phyloP scores from a whole-genome alignment of 2,888 invertebrate species.

The Agapostemon virescens region DNA sequence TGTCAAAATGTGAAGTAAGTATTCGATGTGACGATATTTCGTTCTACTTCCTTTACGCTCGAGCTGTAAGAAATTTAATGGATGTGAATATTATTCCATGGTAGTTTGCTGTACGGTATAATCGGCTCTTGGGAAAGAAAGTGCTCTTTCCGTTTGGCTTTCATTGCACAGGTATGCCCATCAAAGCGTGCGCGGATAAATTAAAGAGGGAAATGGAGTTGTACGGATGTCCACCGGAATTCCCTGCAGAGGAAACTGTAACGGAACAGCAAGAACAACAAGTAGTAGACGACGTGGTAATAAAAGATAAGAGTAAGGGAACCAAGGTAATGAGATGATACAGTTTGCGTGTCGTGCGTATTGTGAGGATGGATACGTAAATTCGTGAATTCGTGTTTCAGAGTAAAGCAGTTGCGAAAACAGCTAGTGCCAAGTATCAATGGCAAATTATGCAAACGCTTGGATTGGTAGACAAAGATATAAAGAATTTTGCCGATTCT shows the following conservation, averaged over 20 bases:
- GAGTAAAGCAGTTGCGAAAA: slow-evolving; percentile 97
- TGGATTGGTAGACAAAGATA: slow-evolving; percentile 94
- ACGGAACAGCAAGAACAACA: slow-evolving; percentile 81
- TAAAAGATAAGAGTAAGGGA: slow-evolving; percentile 94
- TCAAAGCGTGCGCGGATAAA: slow-evolving; percentile 99
- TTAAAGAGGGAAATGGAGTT: slow-evolving; percentile 94
- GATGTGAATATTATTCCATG: slow-evolving; percentile 6
- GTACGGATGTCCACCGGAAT: slow-evolving; percentile 95
- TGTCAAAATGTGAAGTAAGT: slow-evolving; percentile 96
- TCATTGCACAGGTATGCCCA: slow-evolving; percentile 99
- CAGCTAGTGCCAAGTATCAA: slow-evolving; percentile 94
- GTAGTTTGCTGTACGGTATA: slow-evolving; percentile 94
- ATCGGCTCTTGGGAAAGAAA: slow-evolving; percentile 94
- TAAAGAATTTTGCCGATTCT: slow-evolving; percentile 94
- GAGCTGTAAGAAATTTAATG: too few species aligned
- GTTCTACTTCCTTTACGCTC: too few species aligned
- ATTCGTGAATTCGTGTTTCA: slow-evolving; percentile 77
- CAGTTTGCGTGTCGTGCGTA: too few species aligned
- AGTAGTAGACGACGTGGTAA: slow-evolving; percentile 83
- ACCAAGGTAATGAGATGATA: slow-evolving; percentile 86
- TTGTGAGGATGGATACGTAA: too few species aligned
- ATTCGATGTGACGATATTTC: slow-evolving; percentile 20
- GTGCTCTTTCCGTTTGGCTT: slow-evolving; percentile 98
- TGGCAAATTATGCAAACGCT: slow-evolving; percentile 99
- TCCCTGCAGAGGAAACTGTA: slow-evolving; percentile 85